Conservation (phyloP, 2,888 invertebrate genomes). For the Julus scanicus region DNA sequence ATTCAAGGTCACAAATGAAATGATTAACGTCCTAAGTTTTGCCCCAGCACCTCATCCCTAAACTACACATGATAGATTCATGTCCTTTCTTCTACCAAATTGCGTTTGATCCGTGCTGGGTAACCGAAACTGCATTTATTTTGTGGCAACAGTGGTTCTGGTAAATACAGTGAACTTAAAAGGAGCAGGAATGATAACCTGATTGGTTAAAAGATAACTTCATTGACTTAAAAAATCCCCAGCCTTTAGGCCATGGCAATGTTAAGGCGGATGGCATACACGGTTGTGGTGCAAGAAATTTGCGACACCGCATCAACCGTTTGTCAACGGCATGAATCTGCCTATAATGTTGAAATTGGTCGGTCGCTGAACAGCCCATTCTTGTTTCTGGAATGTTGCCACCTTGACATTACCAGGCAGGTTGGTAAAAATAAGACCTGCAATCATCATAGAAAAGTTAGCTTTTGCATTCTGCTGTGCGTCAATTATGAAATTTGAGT, state of each 20-base stretch:
- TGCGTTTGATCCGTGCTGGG: background rate
- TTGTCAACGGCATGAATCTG: background rate
- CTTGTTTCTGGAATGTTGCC: background rate
- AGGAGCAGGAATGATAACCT: background rate
- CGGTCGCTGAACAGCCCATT: background rate
- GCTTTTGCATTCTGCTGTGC: background rate
- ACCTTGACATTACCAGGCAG: background rate
- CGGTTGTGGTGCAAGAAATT: background rate
- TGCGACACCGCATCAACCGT: background rate
- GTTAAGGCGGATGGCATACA: background rate
- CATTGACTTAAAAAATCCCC: background rate
- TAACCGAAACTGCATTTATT: background rate
- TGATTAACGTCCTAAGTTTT: too few species aligned
- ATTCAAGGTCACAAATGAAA: background rate
- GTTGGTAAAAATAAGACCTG: background rate
- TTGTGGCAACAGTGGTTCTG: background rate
- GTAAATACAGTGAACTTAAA: background rate
- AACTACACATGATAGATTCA: background rate
- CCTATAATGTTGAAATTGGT: background rate
- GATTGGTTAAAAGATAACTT: background rate
- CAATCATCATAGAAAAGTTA: background rate
- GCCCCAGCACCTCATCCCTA: too few species aligned
- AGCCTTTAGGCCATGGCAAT: background rate
- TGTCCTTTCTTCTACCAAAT: background rate
- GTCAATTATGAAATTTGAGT: background rate